Conservation (phyloP, 35 echinoderm and acorn worm genomes). For the Ophiothrix spiculata region DNA sequence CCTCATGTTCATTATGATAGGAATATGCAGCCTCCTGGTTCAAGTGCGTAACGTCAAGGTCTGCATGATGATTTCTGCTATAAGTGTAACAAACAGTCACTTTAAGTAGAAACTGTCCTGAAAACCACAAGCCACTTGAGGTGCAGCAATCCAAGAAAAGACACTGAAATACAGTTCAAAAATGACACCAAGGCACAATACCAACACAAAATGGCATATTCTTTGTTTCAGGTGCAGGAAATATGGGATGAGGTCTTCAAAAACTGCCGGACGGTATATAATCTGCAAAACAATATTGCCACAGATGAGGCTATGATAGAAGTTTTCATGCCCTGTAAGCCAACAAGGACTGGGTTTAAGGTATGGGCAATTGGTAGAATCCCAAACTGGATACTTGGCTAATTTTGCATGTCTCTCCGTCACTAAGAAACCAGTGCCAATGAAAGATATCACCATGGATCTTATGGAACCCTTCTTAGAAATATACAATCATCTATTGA, state of each 20-base stretch:
- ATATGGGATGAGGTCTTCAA: background rate
- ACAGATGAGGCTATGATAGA: constrained; percentile 38
- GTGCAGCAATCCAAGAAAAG: background rate
- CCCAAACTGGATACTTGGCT: constrained; percentile 12
- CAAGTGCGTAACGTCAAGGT: too few relatives aligned
- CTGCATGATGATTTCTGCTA: too few relatives aligned
- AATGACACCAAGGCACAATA: background rate
- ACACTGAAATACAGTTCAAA: background rate
- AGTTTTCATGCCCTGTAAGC: background rate
- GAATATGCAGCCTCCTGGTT: too few relatives aligned
- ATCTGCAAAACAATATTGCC: constrained; percentile 21
- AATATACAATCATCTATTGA: constrained; percentile 20
- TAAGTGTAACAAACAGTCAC: too few relatives aligned
- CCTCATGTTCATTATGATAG: too few relatives aligned
- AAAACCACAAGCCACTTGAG: background rate
- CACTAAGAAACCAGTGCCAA: background rate
- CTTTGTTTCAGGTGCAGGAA: constrained; percentile 9
- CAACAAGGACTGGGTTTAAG: background rate
- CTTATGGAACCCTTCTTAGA: background rate
- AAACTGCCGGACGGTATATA: constrained; percentile 3
- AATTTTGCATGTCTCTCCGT: constrained; percentile 9
- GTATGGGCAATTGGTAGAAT: constrained; percentile 1
- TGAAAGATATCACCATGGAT: constrained; percentile 13
- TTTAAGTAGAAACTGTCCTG: too few relatives aligned
- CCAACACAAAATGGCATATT: background rate